Evolutionary conservation across 2,797 vertebrate species (phyloP).

Genomic region (Brachymystax lenok): DNA sequence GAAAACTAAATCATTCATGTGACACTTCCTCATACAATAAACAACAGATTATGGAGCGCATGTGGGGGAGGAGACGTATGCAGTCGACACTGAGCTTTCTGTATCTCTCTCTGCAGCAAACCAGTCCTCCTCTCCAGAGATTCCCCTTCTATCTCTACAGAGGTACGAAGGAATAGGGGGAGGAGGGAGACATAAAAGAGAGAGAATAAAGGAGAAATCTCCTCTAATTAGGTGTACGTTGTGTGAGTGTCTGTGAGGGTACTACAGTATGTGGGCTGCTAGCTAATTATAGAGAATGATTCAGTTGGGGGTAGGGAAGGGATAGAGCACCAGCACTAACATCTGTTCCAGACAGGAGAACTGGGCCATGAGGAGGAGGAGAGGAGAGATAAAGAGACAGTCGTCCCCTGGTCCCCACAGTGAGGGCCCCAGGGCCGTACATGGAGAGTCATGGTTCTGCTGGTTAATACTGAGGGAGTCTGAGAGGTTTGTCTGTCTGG

Average conservation of each 20-base stretch:
- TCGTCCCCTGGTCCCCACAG: neutral
- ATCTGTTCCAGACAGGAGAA: constrained; percentile 65
- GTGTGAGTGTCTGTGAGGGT: neutral
- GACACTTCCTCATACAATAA: constrained; percentile 55
- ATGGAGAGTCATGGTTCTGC: neutral
- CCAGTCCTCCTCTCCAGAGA: constrained; percentile 23
- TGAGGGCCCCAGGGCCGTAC: neutral
- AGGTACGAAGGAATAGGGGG: constrained; percentile 17
- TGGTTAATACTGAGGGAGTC: neutral
- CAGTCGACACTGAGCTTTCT: constrained; percentile 49
- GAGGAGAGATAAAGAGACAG: constrained; percentile 5
- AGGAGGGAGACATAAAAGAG: constrained; percentile 7
- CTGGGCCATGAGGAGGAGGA: constrained; percentile 44
- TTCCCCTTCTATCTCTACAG: constrained; percentile 21
- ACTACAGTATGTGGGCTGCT: constrained; percentile 8
- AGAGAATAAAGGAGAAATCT: constrained; percentile 31
- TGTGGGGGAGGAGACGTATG: constrained; percentile 51
- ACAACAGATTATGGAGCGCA: constrained; percentile 39
- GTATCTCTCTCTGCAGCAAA: constrained; percentile 14
- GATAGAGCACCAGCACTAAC: constrained; percentile 59
- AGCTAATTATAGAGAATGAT: constrained; percentile 71
- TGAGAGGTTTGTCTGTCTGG: neutral
- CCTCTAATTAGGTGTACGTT: constrained; percentile 41
- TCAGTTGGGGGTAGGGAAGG: constrained; percentile 69
- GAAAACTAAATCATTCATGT: constrained; percentile 58